Evolutionary conservation across 1,140 invertebrate species (phyloP).

Genomic region (Dendrolimus kikuchii): DNA sequence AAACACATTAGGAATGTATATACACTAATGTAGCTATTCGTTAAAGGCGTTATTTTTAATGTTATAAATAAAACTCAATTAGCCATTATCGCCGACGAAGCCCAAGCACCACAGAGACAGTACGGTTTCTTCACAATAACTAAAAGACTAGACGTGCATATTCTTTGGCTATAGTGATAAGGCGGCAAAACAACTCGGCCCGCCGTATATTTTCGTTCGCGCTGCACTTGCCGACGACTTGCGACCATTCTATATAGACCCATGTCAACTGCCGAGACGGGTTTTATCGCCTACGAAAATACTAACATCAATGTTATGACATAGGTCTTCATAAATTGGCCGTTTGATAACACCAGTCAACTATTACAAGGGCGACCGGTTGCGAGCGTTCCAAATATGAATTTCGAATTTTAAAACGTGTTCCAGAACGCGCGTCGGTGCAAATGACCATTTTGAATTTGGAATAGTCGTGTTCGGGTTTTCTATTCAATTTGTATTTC

Average conservation of each 20-base stretch:
- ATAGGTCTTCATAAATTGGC: conserved; percentile 35
- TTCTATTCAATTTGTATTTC: no score
- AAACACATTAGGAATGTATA: no score
- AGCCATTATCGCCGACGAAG: no score
- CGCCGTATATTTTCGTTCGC: conserved; percentile 70
- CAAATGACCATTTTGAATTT: conserved; percentile 4
- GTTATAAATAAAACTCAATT: no score
- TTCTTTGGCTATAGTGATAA: conserved; percentile 62
- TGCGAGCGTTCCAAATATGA: conserved; percentile 63
- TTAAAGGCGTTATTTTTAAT: no score
- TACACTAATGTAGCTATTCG: no score
- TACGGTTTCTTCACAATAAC: conserved; percentile 11
- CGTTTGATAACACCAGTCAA: conserved; percentile 66
- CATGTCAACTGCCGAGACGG: conserved; percentile 24
- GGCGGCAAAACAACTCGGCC: conserved; percentile 67
- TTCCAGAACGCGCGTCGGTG: conserved; percentile 45
- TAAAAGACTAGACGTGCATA: conserved; percentile 5
- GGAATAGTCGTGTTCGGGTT: no score
- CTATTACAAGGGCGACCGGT: conserved; percentile 71
- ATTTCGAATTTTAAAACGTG: conserved; percentile 59
- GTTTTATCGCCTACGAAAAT: conserved; percentile 27
- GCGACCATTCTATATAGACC: conserved; percentile 41
- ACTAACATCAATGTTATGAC: conserved; percentile 29
- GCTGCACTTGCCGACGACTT: conserved; percentile 67
- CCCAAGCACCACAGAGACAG: neutral